Evolutionary conservation across 2,888 invertebrate genomes (phyloP).

Genomic region (Diaprepes abbreviatus): DNA sequence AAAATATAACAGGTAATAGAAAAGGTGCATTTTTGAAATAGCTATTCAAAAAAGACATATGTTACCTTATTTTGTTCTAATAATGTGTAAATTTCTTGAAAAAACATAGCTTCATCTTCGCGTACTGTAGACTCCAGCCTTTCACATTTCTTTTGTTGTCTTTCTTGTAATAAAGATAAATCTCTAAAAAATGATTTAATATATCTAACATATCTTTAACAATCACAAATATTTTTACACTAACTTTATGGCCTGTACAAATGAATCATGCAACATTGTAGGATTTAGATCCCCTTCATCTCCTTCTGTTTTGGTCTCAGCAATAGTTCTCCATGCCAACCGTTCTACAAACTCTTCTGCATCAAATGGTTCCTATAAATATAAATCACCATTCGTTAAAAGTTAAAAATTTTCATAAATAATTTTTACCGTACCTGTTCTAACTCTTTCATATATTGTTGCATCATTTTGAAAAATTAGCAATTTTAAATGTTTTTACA

Average conservation of each 20-base stretch:
- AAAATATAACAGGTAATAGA: too few species aligned
- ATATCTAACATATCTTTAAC: too few species aligned
- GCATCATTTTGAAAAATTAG: slow-evolving; percentile 74
- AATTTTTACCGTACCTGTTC: slow-evolving; percentile 76
- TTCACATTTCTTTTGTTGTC: slow-evolving; percentile 89
- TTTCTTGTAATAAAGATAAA: slow-evolving; percentile 81
- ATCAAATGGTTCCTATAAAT: slow-evolving; percentile 92
- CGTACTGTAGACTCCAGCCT: slow-evolving; percentile 84
- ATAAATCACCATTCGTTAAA: background rate
- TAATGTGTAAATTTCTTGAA: slow-evolving; percentile 83
- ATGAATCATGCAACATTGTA: slow-evolving; percentile 88
- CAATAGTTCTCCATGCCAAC: slow-evolving; percentile 93
- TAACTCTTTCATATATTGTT: slow-evolving; percentile 89
- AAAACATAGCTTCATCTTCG: slow-evolving; percentile 89
- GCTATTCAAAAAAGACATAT: too few species aligned
- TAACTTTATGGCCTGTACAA: slow-evolving; percentile 92
- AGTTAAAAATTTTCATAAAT: background rate
- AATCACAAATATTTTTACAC: background rate
- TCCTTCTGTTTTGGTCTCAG: slow-evolving; percentile 75
- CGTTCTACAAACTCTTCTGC: slow-evolving; percentile 98
- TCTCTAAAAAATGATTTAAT: slow-evolving; percentile 68
- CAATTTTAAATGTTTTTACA: too few species aligned
- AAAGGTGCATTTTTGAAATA: too few species aligned
- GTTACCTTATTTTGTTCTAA: slow-evolving; percentile 88
- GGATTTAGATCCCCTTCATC: slow-evolving; percentile 86